These are phyloP conservation scores for Dascillus cervinus DNA, from an alignment of 2,888 invertebrate genomes.

Conservation along the genomic window DNA sequence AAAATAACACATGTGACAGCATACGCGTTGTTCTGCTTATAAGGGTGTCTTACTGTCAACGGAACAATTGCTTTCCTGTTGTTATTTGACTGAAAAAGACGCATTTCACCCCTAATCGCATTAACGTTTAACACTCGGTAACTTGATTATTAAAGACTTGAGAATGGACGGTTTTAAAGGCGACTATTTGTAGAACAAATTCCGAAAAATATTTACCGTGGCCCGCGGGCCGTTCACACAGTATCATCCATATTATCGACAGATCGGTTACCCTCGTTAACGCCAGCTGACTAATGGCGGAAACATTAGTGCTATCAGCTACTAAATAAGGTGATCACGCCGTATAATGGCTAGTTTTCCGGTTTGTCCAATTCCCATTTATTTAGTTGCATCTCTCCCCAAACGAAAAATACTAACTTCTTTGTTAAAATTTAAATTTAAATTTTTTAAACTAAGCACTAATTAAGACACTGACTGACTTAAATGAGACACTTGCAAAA, in stretches of 20 bases:
- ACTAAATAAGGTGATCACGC: constrained; percentile 41
- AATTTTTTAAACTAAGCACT: too few species aligned
- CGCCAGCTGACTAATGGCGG: constrained; percentile 44
- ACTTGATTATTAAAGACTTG: too few species aligned
- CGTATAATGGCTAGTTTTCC: constrained; percentile 39
- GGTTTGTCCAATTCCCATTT: constrained; percentile 29
- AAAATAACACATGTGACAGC: constrained; percentile 43
- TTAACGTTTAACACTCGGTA: constrained; percentile 26
- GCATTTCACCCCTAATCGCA: constrained; percentile 37
- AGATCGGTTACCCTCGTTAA: constrained; percentile 42
- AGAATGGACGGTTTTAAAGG: too few species aligned
- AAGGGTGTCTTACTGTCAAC: constrained; percentile 44
- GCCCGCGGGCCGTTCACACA: too few species aligned
- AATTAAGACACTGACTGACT: too few species aligned
- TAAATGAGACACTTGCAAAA: too few species aligned
- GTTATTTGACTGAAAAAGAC: constrained; percentile 36
- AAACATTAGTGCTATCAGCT: constrained; percentile 41
- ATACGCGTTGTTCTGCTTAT: constrained; percentile 35
- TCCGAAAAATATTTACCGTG: too few species aligned
- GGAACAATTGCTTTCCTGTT: constrained; percentile 35
- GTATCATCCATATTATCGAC: too few species aligned
- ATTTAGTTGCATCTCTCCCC: too few species aligned
- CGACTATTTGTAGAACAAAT: too few species aligned
- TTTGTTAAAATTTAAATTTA: too few species aligned
- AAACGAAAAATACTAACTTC: too few species aligned